These are phyloP conservation scores for Bembecia ichneumoniformis DNA, from an alignment of 2,888 invertebrate genomes.

Conservation along the genomic window DNA sequence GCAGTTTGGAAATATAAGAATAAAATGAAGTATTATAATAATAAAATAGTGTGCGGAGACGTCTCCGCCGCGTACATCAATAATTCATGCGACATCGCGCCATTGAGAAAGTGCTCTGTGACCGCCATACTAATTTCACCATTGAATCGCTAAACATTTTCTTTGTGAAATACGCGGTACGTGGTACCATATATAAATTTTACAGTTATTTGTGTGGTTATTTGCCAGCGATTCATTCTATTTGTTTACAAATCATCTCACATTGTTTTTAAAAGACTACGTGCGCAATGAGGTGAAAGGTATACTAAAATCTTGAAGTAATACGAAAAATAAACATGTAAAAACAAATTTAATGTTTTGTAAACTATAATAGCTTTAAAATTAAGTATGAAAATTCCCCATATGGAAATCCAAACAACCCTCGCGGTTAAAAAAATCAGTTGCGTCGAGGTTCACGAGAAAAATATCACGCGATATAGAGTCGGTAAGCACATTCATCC, in stretches of 20 bases:
- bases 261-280: too few relatives aligned
- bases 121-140: slow-evolving; percentile 61
- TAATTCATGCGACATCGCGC: slow-evolving; percentile 64
- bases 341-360: too few relatives aligned
- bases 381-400: too few relatives aligned
- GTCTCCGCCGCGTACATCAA: slow-evolving; percentile 44
- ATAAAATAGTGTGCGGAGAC: slow-evolving; percentile 36
- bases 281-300: too few relatives aligned
- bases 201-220: neutral
- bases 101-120: slow-evolving; percentile 70
- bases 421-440: slow-evolving; percentile 3
- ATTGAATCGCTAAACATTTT: slow-evolving; percentile 51
- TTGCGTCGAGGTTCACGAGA: slow-evolving; percentile 13
- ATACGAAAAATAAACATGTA: too few relatives aligned
- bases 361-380: too few relatives aligned
- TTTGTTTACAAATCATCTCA: neutral
- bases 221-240: neutral
- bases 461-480: slow-evolving; percentile 25
- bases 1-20: slow-evolving; percentile 32
- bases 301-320: too few relatives aligned
- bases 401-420: too few relatives aligned
- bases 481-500: slow-evolving; percentile 35
- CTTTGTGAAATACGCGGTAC: slow-evolving; percentile 19
- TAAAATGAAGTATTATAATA: slow-evolving; percentile 38
- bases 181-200: neutral